Evolutionary conservation across 2,797 vertebrate genomes (phyloP).

Genomic region (Acrocephalus scirpaceus): DNA sequence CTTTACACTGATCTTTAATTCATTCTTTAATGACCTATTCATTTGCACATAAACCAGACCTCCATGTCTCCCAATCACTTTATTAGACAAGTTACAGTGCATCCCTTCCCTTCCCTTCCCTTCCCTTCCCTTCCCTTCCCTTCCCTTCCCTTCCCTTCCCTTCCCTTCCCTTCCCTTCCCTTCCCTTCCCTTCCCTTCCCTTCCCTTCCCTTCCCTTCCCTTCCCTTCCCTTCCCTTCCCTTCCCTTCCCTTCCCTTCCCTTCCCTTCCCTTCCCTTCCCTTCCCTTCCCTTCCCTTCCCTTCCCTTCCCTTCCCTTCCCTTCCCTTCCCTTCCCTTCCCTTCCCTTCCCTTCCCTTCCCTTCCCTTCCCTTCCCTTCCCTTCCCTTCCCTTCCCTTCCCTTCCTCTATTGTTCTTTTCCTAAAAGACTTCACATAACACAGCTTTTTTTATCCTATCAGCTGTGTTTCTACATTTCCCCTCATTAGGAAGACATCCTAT

Average conservation of each 20-base stretch:
- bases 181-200: too few species aligned
- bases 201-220: too few species aligned
- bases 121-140: background rate
- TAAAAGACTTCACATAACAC: background rate
- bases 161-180: too few species aligned
- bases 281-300: too few species aligned
- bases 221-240: too few species aligned
- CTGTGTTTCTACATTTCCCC: background rate
- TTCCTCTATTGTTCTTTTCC: background rate
- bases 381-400: too few species aligned
- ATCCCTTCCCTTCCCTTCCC: background rate
- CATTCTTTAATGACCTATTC: background rate
- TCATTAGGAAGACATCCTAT: background rate
- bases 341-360: too few species aligned
- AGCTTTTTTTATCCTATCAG: background rate
- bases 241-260: too few species aligned
- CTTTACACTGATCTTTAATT: slow-evolving; percentile 46
- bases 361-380: too few species aligned
- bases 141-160: too few species aligned
- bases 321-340: too few species aligned
- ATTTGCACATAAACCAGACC: background rate
- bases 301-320: too few species aligned
- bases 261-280: background rate
- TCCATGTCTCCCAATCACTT: background rate
- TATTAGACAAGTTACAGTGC: background rate